Evolutionary conservation across 1,140 invertebrate genomes (phyloP), one percentile per base, ranked within the genome.

Genomic region (Zaprionus davidi): DNA sequence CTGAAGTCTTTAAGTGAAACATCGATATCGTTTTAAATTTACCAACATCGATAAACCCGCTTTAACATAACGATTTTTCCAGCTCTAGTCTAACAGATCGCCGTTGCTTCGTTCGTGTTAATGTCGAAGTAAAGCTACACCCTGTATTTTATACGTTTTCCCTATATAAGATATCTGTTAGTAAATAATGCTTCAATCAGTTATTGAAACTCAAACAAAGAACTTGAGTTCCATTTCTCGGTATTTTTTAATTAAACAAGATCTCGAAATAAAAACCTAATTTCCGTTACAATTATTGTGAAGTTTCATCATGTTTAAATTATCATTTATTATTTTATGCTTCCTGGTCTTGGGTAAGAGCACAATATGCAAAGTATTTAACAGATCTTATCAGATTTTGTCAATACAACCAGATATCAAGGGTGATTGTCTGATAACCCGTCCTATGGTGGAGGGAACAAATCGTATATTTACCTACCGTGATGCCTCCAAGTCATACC

Each of bases 381-480:
- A 17, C n/a, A 9, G 6, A 17, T 7, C 7, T n/a, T 17, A 46
- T 46, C n/a, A 2, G 15, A n/a, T 17, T 17, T 17, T 46, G 2
- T 46, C n/a, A 9, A 24, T 4, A n/a, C 9, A 3, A 34, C 31
- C 55, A 76, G 67, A 17, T 13, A 53, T 70, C 11, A 34, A 24
- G 0, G 22, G 49, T 12, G 81, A 79, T 53, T 88, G 84, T 22
- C 9, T 0, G 4, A 65, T 88, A 49, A 0, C 13, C 0, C 12
- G 17, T 20, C 0, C 34, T 11, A 74, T 76, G 62, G 78, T 88
- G 22, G 78, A 90, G 63, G 7, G 5, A 9, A 64, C 85, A 0
- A 84, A 81, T 60, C 75, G 85, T 13, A 79, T 90, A 24, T 79
- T 79, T 22, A 76, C 46, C 15, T 90, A 84, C 60, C 56, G 71